Evolutionary conservation across 2,797 vertebrate genomes (phyloP), one percentile per base, ranked within the genome.

Genomic region (Acanthurus lineatus): DNA sequence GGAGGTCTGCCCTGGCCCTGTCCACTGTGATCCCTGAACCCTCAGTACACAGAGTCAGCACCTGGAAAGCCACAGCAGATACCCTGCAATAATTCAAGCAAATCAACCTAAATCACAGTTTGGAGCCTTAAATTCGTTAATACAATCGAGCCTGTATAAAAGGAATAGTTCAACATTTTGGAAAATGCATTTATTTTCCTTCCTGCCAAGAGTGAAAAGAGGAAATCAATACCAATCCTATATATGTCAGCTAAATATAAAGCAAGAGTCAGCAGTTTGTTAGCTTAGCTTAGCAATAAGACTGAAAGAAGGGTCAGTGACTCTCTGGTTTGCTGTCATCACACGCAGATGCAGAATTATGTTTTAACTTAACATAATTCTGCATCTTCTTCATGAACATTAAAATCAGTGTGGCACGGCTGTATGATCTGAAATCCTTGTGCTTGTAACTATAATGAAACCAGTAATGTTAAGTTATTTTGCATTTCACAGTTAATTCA

Each of bases 11-110:
- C 63, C 71, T 0, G 56, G 60, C 51, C 74, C 70, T 47, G 83
- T 91, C 76, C 62, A 25, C 67, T 77, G 77, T 90, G 89, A 92
- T 92, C 88, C 75, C 75, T 92, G 75, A 91, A 85, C 88, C 79
- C 40, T 45, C 56, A 32, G 42, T 56, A 67, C 42, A 81, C 71
- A 71, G 57, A 84, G 79, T 86, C 90, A 82, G 76, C 85, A 77
- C 35, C 14, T 19, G 62, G 56, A 61, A 73, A 59, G 35, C 74
- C 71, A 44, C 28, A 25, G 61, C 59, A 73, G 58, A 76, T 65
- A 49, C 49, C 35, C 73, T 42, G 69, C 54, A 75, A 64, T 48
- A 8, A 79, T 79, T 44, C 11, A 15, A 51, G 51, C 72, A 74
- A 83, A 81, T 77, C 47, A 77, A 66, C 28, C 20, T 9, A 67